These are phyloP conservation scores for Gasterosteus nipponicus DNA, from an alignment of 2,113 vertebrate genomes.

Conservation along the genomic window DNA sequence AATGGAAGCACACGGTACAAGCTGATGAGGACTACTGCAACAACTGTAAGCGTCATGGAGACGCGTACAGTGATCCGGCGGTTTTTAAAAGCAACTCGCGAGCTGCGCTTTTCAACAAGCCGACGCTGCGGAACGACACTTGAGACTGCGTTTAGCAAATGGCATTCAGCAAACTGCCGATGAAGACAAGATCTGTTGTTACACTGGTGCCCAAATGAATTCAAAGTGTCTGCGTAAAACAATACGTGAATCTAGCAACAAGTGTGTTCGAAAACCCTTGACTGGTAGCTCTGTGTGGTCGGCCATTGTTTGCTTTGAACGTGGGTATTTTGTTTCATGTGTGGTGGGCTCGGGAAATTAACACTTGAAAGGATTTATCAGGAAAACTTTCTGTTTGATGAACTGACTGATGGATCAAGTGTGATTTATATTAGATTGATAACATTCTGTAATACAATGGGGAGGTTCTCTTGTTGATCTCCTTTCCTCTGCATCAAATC, in stretches of 20 bases:
- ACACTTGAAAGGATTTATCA: background rate
- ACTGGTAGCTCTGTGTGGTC: slow-evolving; percentile 49
- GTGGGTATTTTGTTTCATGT: slow-evolving; percentile 6
- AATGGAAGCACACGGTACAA: background rate
- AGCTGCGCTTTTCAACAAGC: background rate
- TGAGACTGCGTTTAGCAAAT: slow-evolving; percentile 39
- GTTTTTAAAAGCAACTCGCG: background rate
- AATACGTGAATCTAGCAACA: slow-evolving; percentile 49
- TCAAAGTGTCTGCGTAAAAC: slow-evolving; percentile 31
- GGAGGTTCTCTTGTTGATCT: background rate
- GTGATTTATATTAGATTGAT: background rate
- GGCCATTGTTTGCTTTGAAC: slow-evolving; percentile 50
- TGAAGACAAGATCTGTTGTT: slow-evolving; percentile 37
- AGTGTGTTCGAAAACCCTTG: slow-evolving; percentile 57
- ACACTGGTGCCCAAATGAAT: slow-evolving; percentile 31
- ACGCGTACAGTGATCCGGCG: slow-evolving; percentile 9
- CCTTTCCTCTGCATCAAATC: background rate
- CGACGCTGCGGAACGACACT: slow-evolving; percentile 29
- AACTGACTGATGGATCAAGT: slow-evolving; percentile 4
- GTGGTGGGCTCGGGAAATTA: background rate
- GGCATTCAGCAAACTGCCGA: slow-evolving; percentile 33
- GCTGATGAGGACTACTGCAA: slow-evolving; percentile 22
- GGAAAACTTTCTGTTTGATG: slow-evolving; percentile 1
- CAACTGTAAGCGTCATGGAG: background rate
- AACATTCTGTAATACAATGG: background rate